Conservation (phyloP, 2,113 vertebrate genomes). For the Podiceps cristatus region DNA sequence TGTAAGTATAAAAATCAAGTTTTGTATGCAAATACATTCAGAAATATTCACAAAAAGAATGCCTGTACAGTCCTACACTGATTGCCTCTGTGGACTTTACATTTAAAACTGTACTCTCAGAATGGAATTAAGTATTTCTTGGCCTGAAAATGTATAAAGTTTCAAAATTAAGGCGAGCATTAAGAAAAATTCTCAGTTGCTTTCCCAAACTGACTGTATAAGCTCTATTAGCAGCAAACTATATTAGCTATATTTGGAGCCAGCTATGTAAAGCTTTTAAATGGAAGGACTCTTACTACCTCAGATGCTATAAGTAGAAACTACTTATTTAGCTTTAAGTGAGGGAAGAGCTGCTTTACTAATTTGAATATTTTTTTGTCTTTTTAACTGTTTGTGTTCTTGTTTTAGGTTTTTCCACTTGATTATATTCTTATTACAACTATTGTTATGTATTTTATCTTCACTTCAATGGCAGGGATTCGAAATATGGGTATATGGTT, state of each 20-base stretch:
- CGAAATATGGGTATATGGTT: constrained; percentile 99
- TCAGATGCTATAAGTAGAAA: background rate
- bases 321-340: background rate
- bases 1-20: background rate
- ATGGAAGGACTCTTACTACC: background rate
- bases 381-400: background rate
- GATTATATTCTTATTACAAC: constrained; percentile 96
- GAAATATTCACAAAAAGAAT: background rate
- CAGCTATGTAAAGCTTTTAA: background rate
- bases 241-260: background rate
- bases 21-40: background rate
- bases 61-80: background rate
- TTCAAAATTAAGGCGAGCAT: background rate
- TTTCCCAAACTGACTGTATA: background rate
- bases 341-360: background rate
- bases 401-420: constrained; percentile 91
- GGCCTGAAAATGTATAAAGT: background rate
- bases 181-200: background rate
- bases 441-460: constrained; percentile 97
- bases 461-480: constrained; percentile 98
- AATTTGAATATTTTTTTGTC: background rate
- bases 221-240: background rate
- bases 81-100: background rate
- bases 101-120: background rate
- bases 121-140: background rate